These are phyloP conservation scores for Peromyscus californicus DNA, from an alignment of 2,113 vertebrate species.

Conservation along the genomic window DNA sequence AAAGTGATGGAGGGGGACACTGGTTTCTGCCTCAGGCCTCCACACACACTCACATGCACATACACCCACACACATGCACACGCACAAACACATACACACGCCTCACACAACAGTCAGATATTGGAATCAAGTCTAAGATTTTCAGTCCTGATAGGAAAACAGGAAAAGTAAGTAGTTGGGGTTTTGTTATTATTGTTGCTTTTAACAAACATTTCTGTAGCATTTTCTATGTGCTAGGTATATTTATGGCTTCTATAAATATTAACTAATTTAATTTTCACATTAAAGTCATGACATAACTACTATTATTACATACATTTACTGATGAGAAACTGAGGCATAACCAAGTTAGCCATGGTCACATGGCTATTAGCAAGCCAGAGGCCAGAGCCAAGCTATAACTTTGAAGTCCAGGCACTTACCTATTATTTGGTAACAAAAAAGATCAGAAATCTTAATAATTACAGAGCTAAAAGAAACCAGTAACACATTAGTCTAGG, in stretches of 20 bases:
- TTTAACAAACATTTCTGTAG: neutral
- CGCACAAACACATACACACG: neutral
- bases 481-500: neutral
- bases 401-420: constrained; percentile 37
- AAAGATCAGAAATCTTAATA: constrained; percentile 30
- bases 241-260: constrained; percentile 31
- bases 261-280: constrained; percentile 25
- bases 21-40: neutral
- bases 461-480: constrained; percentile 46
- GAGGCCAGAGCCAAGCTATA: constrained; percentile 30
- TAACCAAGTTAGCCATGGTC: constrained; percentile 6
- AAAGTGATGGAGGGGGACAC: too few species aligned
- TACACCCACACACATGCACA: neutral
- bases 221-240: neutral
- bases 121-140: neutral
- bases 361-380: neutral
- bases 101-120: neutral
- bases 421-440: constrained; percentile 38
- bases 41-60: too few species aligned
- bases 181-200: neutral
- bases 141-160: constrained; percentile 28
- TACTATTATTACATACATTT: constrained; percentile 2
- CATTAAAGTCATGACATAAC: neutral
- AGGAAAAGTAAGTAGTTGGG: constrained; percentile 8
- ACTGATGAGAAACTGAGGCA: constrained; percentile 57